Percentiles rank a stretch among this genome's conserved stretches.
Evolutionary conservation across 2,888 invertebrate species (phyloP).

Genomic region (Drosophila helvetica): DNA sequence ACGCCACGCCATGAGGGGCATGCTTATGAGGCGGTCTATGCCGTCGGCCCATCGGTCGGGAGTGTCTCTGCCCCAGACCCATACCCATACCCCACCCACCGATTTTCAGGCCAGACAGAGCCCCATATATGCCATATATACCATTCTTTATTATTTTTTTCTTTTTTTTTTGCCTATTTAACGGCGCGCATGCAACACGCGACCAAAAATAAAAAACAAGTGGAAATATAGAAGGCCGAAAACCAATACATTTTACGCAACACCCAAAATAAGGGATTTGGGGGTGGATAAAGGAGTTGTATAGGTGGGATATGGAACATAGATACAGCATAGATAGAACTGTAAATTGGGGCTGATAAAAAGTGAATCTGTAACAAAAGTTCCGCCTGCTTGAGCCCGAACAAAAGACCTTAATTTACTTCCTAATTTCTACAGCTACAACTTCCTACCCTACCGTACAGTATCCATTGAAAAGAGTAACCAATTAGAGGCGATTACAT

Average conservation of each 20-base stretch:
- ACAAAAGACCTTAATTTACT: neutral
- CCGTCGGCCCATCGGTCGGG: no score
- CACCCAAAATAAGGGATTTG: constrained; percentile 42
- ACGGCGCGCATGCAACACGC: constrained; percentile 69
- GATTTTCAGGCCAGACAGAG: constrained; percentile 52
- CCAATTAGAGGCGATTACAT: neutral
- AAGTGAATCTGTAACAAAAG: neutral
- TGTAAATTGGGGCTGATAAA: neutral
- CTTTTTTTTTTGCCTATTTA: constrained; percentile 61
- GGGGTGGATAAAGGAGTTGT: neutral
- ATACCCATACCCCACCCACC: neutral
- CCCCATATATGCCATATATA: constrained; percentile 4
- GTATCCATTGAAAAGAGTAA: neutral
- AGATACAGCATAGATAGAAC: constrained; percentile 46
- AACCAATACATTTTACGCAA: constrained; percentile 66
- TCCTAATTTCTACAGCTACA: neutral
- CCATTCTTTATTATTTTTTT: no score
- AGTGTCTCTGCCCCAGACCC: neutral
- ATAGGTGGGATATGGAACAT: constrained; percentile 28
- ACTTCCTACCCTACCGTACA: no score
- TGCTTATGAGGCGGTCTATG: constrained; percentile 38
- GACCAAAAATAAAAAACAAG: constrained; percentile 55
- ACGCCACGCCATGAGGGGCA: constrained; percentile 61
- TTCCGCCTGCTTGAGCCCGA: neutral
- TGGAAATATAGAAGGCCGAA: constrained; percentile 51